A percentile compares a stretch with the other conserved stretches of the same genome.
These are phyloP conservation scores for Bombylius major DNA, from an alignment of 2,888 invertebrate genomes.

Conservation along the genomic window DNA sequence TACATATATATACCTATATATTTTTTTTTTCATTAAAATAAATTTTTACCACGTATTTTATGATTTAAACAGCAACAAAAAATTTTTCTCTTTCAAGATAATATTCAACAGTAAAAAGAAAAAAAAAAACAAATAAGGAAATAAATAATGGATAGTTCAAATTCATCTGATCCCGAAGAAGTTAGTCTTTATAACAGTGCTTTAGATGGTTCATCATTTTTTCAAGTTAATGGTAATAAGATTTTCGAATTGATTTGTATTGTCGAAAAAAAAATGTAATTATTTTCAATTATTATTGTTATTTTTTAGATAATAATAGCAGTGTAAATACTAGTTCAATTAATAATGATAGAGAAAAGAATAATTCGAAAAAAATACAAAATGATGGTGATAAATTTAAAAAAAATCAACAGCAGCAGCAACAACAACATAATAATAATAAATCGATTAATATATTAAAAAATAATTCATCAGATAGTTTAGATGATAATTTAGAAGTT, in stretches of 20 bases:
- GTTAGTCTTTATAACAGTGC: slow-evolving; percentile 29
- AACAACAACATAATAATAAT: no score
- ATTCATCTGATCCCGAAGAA: slow-evolving; percentile 10
- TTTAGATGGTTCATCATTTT: slow-evolving; percentile 25
- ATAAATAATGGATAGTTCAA: slow-evolving; percentile 4
- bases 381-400: slow-evolving; percentile 16
- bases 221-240: slow-evolving; percentile 25
- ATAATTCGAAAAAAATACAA: background rate
- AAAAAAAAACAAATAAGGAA: background rate
- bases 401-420: slow-evolving; percentile 16
- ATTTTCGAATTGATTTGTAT: slow-evolving; percentile 2
- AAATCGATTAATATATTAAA: no score
- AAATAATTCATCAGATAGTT: slow-evolving; percentile 14
- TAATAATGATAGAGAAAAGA: slow-evolving; percentile 9
- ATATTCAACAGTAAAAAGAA: background rate
- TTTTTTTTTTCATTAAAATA: no score
- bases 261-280: background rate
- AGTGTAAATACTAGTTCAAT: slow-evolving; percentile 20
- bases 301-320: slow-evolving; percentile 17
- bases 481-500: slow-evolving; percentile 30
- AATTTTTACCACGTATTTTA: no score
- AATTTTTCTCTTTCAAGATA: no score
- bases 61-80: no score
- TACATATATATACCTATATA: no score
- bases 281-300: background rate